A percentile compares a stretch with the other conserved stretches of the same genome.
Conservation (phyloP, 2,113 vertebrate species). For the Tenebrosternarchus preto region DNA sequence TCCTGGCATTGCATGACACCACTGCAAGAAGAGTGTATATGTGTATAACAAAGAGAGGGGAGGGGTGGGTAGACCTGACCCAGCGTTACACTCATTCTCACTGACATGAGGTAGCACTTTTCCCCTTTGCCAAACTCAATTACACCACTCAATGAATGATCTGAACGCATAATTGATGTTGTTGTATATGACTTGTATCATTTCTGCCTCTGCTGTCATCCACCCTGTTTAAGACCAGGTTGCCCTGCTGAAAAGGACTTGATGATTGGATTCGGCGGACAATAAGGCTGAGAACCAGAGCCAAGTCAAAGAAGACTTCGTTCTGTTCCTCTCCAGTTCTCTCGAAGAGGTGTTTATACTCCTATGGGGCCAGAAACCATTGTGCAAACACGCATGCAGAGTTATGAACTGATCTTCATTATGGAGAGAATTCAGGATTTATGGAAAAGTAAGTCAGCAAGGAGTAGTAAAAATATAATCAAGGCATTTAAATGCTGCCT, state of each 20-base stretch:
- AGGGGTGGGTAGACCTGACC: constrained; percentile 6
- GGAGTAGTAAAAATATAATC: constrained; percentile 71
- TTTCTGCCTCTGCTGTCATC: background rate
- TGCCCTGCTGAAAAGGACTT: background rate
- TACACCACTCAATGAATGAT: constrained; percentile 35
- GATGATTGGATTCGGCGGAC: constrained; percentile 17
- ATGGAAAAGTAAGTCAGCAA: constrained; percentile 63
- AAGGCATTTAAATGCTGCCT: constrained; percentile 68
- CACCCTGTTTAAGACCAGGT: background rate
- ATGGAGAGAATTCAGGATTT: constrained; percentile 60
- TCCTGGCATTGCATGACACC: constrained; percentile 40
- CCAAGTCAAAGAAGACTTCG: constrained; percentile 40
- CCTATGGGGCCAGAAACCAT: constrained; percentile 26
- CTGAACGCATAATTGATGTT: constrained; percentile 44
- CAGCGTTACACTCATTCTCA: constrained; percentile 38
- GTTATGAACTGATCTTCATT: constrained; percentile 71
- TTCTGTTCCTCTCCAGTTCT: background rate
- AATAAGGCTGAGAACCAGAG: background rate
- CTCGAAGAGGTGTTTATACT: constrained; percentile 32
- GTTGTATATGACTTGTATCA: background rate
- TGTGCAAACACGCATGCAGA: constrained; percentile 60
- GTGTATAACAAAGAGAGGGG: too few species aligned
- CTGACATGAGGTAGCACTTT: constrained; percentile 38
- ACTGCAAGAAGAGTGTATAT: constrained; percentile 7
- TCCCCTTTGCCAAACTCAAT: constrained; percentile 40